Evolutionary conservation across 2,113 vertebrate species (phyloP).

Genomic region (Melierax canorus): DNA sequence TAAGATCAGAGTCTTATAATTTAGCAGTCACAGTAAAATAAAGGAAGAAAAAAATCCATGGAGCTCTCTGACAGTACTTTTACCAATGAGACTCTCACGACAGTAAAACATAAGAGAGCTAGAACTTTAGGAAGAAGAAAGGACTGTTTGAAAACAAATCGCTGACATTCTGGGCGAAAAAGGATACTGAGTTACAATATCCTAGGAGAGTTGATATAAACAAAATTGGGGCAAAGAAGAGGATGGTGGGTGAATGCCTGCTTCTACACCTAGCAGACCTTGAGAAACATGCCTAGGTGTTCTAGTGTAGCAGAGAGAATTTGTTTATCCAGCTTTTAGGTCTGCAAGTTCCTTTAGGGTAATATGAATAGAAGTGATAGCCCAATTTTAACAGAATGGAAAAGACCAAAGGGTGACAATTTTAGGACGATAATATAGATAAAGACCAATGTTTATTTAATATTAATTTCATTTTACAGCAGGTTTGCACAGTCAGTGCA

Average conservation of each 20-base stretch:
- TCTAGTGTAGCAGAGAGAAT: not conserved
- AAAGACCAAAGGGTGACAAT: not conserved
- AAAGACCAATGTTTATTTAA: not conserved
- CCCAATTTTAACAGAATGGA: not conserved
- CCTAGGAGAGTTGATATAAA: not conserved
- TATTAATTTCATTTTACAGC: not conserved
- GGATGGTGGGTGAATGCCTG: not conserved
- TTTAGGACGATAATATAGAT: not conserved
- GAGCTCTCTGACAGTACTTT: not conserved
- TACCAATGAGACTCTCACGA: not conserved
- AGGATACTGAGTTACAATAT: not conserved
- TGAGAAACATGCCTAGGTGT: not conserved
- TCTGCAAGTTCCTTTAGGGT: not conserved
- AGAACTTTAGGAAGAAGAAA: not conserved
- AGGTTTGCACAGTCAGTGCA: not conserved
- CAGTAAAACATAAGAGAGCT: not conserved
- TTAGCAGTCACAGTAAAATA: not conserved
- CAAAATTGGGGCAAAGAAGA: not conserved
- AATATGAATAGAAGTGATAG: not conserved
- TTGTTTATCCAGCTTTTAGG: not conserved
- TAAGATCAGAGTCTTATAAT: not conserved
- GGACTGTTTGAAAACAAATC: not conserved
- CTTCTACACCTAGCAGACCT: not conserved
- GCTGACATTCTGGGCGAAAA: not conserved
- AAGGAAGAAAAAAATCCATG: not conserved